Percentiles rank a stretch among this genome's conserved stretches.
Evolutionary conservation across 2,113 vertebrate species (phyloP).

Genomic region (Halcyon malimbica): DNA sequence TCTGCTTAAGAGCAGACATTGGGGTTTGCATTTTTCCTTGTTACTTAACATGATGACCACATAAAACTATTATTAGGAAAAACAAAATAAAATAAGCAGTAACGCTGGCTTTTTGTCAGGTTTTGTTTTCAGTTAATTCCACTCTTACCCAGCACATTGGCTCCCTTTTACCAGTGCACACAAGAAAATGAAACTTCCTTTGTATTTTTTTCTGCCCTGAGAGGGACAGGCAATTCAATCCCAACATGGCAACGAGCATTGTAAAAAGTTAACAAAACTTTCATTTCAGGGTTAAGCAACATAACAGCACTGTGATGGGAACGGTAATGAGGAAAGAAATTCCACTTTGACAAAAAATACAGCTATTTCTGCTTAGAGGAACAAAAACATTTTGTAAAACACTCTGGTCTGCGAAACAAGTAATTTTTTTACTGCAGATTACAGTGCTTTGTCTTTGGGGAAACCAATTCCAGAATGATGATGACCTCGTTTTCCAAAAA

Average conservation of each 20-base stretch:
- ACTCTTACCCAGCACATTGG: neutral
- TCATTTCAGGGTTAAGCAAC: neutral
- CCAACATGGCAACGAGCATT: neutral
- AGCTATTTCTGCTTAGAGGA: neutral
- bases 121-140: neutral
- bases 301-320: neutral
- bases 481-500: conserved; percentile 3
- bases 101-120: neutral
- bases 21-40: neutral
- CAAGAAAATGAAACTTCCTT: neutral
- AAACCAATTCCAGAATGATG: neutral
- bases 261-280: conserved; percentile 1
- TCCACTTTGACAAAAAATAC: neutral
- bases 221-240: neutral
- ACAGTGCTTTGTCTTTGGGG: neutral
- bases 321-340: neutral
- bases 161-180: neutral
- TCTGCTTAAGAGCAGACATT: neutral
- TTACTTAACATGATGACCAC: neutral
- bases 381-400: neutral
- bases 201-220: neutral
- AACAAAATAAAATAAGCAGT: neutral
- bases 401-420: neutral
- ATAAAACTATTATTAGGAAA: neutral
- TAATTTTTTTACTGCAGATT: neutral